Percentiles rank a stretch among this genome's conserved stretches.
Conservation (phyloP, 2,113 vertebrate genomes). For the Saguinus midas region DNA sequence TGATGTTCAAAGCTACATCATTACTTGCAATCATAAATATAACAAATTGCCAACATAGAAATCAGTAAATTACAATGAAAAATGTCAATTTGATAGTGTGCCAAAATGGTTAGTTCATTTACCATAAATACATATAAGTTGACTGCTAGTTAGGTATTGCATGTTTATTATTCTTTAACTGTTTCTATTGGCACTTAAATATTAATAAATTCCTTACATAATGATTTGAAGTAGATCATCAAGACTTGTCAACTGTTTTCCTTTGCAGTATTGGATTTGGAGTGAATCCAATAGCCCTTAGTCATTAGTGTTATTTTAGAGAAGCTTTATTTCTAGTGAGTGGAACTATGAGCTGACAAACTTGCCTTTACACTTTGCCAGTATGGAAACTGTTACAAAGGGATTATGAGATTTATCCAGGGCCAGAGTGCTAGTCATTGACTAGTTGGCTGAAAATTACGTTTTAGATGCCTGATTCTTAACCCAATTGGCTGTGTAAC, state of each 20-base stretch:
- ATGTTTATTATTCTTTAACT: constrained; percentile 7
- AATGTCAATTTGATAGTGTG: neutral
- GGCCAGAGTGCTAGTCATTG: constrained; percentile 63
- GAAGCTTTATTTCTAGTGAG: constrained; percentile 13
- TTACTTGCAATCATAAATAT: constrained; percentile 1
- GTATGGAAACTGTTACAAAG: constrained; percentile 56
- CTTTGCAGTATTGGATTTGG: neutral
- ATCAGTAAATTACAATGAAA: neutral
- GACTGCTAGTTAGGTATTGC: neutral
- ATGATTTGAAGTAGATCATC: neutral
- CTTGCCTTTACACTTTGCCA: constrained; percentile 33
- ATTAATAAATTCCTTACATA: neutral
- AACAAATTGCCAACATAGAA: neutral
- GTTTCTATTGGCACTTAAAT: neutral
- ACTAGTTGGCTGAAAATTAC: constrained; percentile 73
- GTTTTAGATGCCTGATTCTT: constrained; percentile 63
- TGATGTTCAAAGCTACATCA: neutral
- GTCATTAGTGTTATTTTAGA: neutral
- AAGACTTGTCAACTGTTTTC: neutral
- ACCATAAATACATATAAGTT: neutral
- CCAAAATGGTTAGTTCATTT: neutral
- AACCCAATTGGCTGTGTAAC: constrained; percentile 68
- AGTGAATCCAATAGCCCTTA: neutral
- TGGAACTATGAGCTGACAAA: neutral
- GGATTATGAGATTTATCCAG: constrained; percentile 66